A percentile compares a stretch with the other conserved stretches of the same genome.
Conservation (phyloP, 2,888 invertebrate species). For the Spilosoma lubricipeda region DNA sequence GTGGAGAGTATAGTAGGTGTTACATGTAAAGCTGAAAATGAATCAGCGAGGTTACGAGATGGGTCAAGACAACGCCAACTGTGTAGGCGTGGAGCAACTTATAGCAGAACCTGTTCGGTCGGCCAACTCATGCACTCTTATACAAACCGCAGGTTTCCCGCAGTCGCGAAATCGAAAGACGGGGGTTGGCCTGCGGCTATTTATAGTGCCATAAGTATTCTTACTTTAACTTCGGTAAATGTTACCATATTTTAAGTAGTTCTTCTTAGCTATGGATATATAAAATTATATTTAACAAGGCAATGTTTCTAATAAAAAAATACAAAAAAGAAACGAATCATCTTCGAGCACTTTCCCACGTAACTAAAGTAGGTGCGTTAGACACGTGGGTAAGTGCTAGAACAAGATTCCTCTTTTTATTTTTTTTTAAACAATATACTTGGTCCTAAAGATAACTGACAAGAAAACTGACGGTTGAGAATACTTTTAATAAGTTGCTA, state of each 20-base stretch:
- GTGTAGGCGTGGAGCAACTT: slow-evolving; percentile 74
- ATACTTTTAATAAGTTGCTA: not conserved
- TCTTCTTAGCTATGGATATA: not conserved
- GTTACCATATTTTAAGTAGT: not conserved
- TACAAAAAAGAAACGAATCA: too few relatives aligned
- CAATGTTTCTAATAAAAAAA: too few relatives aligned
- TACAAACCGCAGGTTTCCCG: slow-evolving; percentile 76
- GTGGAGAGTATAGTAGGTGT: slow-evolving; percentile 1
- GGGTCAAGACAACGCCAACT: slow-evolving; percentile 72
- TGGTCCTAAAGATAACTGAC: not conserved
- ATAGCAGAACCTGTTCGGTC: slow-evolving; percentile 82
- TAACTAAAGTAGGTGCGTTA: too few relatives aligned
- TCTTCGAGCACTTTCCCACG: too few relatives aligned
- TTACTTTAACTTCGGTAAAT: slow-evolving; percentile 14
- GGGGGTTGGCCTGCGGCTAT: slow-evolving; percentile 66
- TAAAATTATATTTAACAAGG: not conserved
- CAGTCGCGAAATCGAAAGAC: slow-evolving; percentile 60
- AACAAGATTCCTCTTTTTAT: not conserved
- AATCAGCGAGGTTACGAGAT: slow-evolving; percentile 70
- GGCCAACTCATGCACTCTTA: slow-evolving; percentile 79
- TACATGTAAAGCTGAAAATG: slow-evolving; percentile 53
- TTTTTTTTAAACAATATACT: not conserved
- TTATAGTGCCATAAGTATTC: slow-evolving; percentile 53
- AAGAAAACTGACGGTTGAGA: not conserved
- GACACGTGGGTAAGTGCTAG: not conserved